Base-by-base conservation (phyloP, 2,113 vertebrate genomes). In the Protomyctophum bolini region DNA sequence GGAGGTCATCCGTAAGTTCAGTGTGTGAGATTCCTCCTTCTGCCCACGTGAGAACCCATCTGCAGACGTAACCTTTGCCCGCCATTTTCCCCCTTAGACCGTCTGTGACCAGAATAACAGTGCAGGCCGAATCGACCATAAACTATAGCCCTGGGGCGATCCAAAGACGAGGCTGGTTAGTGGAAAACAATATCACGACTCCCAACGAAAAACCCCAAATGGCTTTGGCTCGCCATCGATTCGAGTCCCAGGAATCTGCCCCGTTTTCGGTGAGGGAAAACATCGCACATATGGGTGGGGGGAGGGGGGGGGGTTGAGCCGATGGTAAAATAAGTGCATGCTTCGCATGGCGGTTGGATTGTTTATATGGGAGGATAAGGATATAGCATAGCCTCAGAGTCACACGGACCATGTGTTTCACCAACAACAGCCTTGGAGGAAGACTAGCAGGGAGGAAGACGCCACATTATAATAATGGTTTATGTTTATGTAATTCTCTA, bases 281-380 rank as follows among this genome's bases (percentile, higher is more conserved):
- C 88, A 88, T 86, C 5, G 33, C 5, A 88, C 81, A 83, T 15
- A 41, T 14, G 33, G n/a, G 9, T 14, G 10, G 2, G 11, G 21
- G 21, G 21, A 2, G 21, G 10, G 2, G 11, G 21, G 21, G 21
- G 21, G 21, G 33, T 61, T 51, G 21, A 85, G 86, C 65, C 12
- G 59, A 75, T 52, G 63, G 56, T 10, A 72, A 73, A 86, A 70
- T 81, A 77, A 6, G 1, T 77, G 72, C 75, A 50, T 86, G 77
- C 82, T 86, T 82, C 83, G 83, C 74, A 83, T 76, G 79, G 75
- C 12, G 80, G 85, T 87, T 55, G 57, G 72, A 50, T 89, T 85
- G 82, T 91, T 91, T 87, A 87, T 84, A 87, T 80, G 85, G 75
- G 81, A 87, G 85, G 85, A 87, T 87, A 86, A 87, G 85, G 85